A percentile compares a stretch with the other conserved stretches of the same genome.
These are phyloP conservation scores for Oreochromis mossambicus DNA, from an alignment of 2,797 vertebrate species.

Conservation along the genomic window DNA sequence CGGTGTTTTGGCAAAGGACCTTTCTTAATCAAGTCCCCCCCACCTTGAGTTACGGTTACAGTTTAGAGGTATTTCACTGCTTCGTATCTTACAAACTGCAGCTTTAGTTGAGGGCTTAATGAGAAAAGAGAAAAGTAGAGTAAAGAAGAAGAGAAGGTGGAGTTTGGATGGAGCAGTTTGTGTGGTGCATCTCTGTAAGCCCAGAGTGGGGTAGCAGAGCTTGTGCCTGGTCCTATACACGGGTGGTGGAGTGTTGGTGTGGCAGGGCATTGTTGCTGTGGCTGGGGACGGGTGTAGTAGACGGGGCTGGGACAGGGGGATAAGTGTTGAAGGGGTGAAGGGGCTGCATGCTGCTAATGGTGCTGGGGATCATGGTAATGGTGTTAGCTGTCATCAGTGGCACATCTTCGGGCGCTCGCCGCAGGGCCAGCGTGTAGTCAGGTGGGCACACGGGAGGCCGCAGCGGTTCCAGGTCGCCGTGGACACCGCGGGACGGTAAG, in stretches of 20 bases:
- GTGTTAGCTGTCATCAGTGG: slow-evolving; percentile 87
- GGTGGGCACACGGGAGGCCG: slow-evolving; percentile 86
- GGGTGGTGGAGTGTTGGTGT: slow-evolving; percentile 93
- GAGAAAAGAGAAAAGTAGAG: slow-evolving; percentile 50
- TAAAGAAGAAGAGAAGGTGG: slow-evolving; percentile 28
- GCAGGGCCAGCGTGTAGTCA: slow-evolving; percentile 90
- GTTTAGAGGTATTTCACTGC: slow-evolving; percentile 63
- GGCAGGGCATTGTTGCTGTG: slow-evolving; percentile 91
- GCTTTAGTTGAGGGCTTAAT: slow-evolving; percentile 69
- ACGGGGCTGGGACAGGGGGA: slow-evolving; percentile 77
- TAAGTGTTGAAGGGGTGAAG: slow-evolving; percentile 91
- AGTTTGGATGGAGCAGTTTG: slow-evolving; percentile 57
- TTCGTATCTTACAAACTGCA: slow-evolving; percentile 73
- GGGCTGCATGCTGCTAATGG: slow-evolving; percentile 84
- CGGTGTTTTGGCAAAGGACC: slow-evolving; percentile 31
- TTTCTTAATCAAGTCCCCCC: slow-evolving; percentile 24
- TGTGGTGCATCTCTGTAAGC: slow-evolving; percentile 58
- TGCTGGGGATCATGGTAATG: slow-evolving; percentile 89
- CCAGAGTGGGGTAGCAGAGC: slow-evolving; percentile 49
- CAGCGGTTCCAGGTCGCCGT: slow-evolving; percentile 80
- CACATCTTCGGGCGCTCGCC: slow-evolving; percentile 89
- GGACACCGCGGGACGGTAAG: slow-evolving; percentile 74
- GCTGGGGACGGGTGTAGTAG: slow-evolving; percentile 72
- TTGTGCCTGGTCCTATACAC: slow-evolving; percentile 84
- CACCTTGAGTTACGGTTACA: slow-evolving; percentile 39